These are phyloP conservation scores for Lates japonicus DNA, from an alignment of 2,797 vertebrate species.

Conservation along the genomic window DNA sequence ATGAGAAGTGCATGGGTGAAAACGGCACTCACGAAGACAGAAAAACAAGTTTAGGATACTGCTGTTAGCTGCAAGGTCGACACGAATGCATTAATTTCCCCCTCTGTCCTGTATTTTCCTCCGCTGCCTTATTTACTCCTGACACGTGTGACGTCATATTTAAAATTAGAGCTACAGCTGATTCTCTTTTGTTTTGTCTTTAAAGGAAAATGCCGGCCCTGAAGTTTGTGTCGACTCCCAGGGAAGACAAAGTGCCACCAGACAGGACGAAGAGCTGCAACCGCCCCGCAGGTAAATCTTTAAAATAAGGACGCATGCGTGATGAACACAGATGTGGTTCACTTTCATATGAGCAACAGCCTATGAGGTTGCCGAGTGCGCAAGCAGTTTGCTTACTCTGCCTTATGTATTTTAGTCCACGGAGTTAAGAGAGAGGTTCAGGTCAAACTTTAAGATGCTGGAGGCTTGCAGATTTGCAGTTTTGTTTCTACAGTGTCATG, in stretches of 20 bases:
- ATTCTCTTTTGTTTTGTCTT: constrained; percentile 60
- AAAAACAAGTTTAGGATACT: constrained; percentile 29
- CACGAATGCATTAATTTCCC: constrained; percentile 21
- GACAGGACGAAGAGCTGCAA: constrained; percentile 43
- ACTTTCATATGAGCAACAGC: constrained; percentile 4
- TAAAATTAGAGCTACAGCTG: constrained; percentile 27
- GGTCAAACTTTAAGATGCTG: constrained; percentile 38
- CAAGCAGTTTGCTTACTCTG: neutral
- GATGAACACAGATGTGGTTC: constrained; percentile 9
- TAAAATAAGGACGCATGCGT: constrained; percentile 14
- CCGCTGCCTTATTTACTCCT: constrained; percentile 23
- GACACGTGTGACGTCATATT: constrained; percentile 14
- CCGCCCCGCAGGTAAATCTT: constrained; percentile 69
- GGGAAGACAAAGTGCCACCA: constrained; percentile 49
- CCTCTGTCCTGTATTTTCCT: constrained; percentile 3
- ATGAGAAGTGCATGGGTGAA: constrained; percentile 32
- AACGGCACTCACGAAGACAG: constrained; percentile 24
- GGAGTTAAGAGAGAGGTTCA: constrained; percentile 18
- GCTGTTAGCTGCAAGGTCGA: constrained; percentile 62
- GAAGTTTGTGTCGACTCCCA: constrained; percentile 37
- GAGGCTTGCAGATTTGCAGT: constrained; percentile 33
- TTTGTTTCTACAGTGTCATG: constrained; percentile 26
- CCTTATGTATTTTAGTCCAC: neutral
- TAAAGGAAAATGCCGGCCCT: constrained; percentile 56
- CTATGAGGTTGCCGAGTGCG: constrained; percentile 2